Conservation (phyloP, 2,888 invertebrate genomes). For the Drosophila kuntzei region DNA sequence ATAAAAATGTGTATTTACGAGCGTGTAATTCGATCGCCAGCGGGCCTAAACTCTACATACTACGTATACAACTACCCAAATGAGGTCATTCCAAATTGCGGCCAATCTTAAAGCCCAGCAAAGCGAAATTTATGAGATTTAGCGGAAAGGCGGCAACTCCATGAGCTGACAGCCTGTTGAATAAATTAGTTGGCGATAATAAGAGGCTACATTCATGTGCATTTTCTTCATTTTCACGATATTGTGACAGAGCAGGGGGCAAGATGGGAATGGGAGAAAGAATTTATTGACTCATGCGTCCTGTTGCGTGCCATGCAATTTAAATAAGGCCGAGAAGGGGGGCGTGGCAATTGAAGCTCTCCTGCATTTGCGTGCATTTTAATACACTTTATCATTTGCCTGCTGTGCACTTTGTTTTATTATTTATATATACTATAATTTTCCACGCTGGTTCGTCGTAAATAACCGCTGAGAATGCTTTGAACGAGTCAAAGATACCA, state of each 20-base stretch:
- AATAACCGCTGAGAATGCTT: slow-evolving; percentile 10
- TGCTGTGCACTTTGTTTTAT: slow-evolving; percentile 73
- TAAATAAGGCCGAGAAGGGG: slow-evolving; percentile 52
- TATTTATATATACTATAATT: slow-evolving; percentile 80
- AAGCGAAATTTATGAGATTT: slow-evolving; percentile 41
- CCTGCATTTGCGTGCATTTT: slow-evolving; percentile 67
- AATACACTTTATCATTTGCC: slow-evolving; percentile 77
- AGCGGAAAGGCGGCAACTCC: slow-evolving; percentile 7
- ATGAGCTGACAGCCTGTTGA: slow-evolving; percentile 51
- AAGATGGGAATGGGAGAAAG: slow-evolving; percentile 3
- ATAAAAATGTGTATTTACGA: slow-evolving; percentile 15
- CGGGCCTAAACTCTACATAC: neutral
- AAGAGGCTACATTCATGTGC: slow-evolving; percentile 42
- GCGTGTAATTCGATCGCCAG: neutral
- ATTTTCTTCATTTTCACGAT: slow-evolving; percentile 24
- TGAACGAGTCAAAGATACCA: slow-evolving; percentile 17
- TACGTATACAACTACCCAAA: slow-evolving; percentile 22
- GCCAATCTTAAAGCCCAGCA: slow-evolving; percentile 27
- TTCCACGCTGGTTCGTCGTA: slow-evolving; percentile 42
- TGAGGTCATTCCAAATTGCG: slow-evolving; percentile 37
- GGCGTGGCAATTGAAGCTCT: slow-evolving; percentile 61
- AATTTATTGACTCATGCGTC: slow-evolving; percentile 80
- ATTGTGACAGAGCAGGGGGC: slow-evolving; percentile 4
- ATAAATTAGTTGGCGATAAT: slow-evolving; percentile 76
- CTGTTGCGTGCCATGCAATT: slow-evolving; percentile 78